phyloP scores from a whole-genome alignment of 64 coral and sea anemone species.

The Anthopleura sola region DNA sequence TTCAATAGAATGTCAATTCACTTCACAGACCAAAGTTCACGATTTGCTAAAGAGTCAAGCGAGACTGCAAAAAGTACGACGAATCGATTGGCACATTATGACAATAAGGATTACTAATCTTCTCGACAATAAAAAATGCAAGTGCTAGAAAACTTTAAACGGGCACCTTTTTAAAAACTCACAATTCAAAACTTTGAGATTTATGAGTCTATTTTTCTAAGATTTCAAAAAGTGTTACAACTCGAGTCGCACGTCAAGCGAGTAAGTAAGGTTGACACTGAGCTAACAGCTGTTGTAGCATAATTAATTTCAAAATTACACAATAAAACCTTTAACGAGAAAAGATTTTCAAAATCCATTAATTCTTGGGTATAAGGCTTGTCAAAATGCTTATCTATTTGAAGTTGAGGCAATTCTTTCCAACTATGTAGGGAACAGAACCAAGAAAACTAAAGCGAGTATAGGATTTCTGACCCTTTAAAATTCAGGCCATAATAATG shows the following conservation, averaged over 20 bases:
- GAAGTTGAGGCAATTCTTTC: neutral
- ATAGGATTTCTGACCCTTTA: constrained; percentile 4
- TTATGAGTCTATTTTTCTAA: neutral
- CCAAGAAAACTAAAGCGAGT: neutral
- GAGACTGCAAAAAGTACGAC: neutral
- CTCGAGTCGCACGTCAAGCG: neutral
- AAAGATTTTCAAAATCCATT: neutral
- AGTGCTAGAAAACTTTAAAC: neutral
- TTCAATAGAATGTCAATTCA: neutral
- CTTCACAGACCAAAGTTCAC: neutral
- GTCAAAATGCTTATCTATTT: neutral
- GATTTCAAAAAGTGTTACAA: neutral
- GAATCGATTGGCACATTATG: neutral
- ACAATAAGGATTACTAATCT: neutral
- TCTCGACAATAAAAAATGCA: neutral
- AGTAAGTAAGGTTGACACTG: neutral
- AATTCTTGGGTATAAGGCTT: neutral
- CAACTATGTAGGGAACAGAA: neutral
- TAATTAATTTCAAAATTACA: neutral
- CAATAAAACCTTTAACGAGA: neutral
- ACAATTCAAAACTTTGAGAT: neutral
- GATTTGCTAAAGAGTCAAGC: neutral
- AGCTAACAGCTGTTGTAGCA: neutral
- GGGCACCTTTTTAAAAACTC: neutral
- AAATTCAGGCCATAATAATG: neutral